Conservation (phyloP, 2,888 invertebrate genomes). For the Rhingia rostrata region DNA sequence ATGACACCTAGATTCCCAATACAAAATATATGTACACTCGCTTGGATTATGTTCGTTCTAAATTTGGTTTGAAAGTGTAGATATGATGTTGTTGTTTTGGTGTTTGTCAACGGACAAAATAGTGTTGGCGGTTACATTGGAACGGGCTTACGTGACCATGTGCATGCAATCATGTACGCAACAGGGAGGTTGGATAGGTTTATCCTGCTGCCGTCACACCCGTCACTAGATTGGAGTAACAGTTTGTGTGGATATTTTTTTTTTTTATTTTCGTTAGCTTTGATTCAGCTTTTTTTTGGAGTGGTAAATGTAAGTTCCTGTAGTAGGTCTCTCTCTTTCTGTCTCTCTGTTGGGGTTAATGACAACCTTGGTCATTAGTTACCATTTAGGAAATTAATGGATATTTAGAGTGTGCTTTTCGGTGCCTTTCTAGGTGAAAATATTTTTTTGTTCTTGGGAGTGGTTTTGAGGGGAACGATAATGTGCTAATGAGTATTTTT, state of each 20-base stretch:
- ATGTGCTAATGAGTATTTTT: slow-evolving; percentile 20
- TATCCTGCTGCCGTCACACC: slow-evolving; percentile 54
- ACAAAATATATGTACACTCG: slow-evolving; percentile 1
- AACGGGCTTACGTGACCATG: slow-evolving; percentile 65
- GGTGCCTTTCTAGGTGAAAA: slow-evolving; percentile 4
- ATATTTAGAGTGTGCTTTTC: slow-evolving; percentile 27
- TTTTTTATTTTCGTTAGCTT: slow-evolving; percentile 26
- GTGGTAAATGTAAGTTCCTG: slow-evolving; percentile 3
- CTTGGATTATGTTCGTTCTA: slow-evolving; percentile 57
- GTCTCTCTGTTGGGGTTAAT: neutral
- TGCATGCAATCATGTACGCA: slow-evolving; percentile 43
- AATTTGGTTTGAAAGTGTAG: slow-evolving; percentile 52
- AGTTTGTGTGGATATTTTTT: neutral
- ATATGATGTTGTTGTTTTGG: neutral
- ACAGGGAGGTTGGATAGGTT: slow-evolving; percentile 45
- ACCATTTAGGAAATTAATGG: slow-evolving; percentile 31
- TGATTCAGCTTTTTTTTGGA: slow-evolving; percentile 39
- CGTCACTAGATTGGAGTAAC: slow-evolving; percentile 46
- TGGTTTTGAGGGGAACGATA: slow-evolving; percentile 12
- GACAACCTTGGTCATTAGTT: slow-evolving; percentile 47
- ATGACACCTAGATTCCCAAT: neutral
- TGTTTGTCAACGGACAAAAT: too few species aligned
- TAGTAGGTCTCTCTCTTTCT: too few species aligned
- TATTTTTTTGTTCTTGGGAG: slow-evolving; percentile 21
- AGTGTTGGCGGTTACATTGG: neutral